Percentiles rank a stretch among this genome's conserved stretches.
Evolutionary conservation across 1,140 invertebrate genomes (phyloP).

Genomic region (Coptotermes formosanus): DNA sequence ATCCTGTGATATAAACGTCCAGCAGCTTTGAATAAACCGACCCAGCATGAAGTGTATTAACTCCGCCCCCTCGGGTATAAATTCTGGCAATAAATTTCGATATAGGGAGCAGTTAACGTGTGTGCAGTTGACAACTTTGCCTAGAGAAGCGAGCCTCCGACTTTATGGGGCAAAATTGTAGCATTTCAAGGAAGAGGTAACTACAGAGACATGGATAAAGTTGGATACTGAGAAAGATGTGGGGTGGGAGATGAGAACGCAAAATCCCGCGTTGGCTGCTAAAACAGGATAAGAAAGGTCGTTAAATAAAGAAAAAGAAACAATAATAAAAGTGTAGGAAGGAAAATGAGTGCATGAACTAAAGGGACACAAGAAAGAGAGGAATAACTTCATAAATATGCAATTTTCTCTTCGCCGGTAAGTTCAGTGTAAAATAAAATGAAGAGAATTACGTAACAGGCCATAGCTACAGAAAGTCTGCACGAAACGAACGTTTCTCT

Average conservation of each 20-base stretch:
- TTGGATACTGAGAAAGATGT: slow-evolving; percentile 2
- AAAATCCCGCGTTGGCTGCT: slow-evolving; percentile 5
- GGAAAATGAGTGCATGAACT: slow-evolving; percentile 30
- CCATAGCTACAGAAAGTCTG: not conserved
- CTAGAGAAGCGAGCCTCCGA: not conserved
- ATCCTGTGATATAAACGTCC: slow-evolving; percentile 16
- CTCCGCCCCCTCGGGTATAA: slow-evolving; percentile 21
- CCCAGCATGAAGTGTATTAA: slow-evolving; percentile 21
- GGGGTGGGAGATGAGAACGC: not conserved
- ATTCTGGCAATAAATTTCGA: slow-evolving; percentile 26
- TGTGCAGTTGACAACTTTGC: slow-evolving; percentile 10
- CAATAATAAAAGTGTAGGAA: slow-evolving; percentile 28
- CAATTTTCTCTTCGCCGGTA: slow-evolving; percentile 28
- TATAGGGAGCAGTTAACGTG: slow-evolving; percentile 17
- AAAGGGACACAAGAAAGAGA: not conserved
- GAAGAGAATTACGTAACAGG: not conserved
- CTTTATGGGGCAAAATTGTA: slow-evolving; percentile 19
- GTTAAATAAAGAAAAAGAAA: slow-evolving; percentile 30
- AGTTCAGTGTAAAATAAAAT: not conserved
- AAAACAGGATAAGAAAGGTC: not conserved
- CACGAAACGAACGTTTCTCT: not conserved
- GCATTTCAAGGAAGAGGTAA: slow-evolving; percentile 5
- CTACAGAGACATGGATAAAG: not conserved
- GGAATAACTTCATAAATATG: slow-evolving; percentile 33
- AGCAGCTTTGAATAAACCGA: not conserved